Percentiles rank a stretch among this genome's conserved stretches.
These are phyloP conservation scores for Lanius ludovicianus DNA, from an alignment of 2,113 vertebrate species.

Conservation along the genomic window DNA sequence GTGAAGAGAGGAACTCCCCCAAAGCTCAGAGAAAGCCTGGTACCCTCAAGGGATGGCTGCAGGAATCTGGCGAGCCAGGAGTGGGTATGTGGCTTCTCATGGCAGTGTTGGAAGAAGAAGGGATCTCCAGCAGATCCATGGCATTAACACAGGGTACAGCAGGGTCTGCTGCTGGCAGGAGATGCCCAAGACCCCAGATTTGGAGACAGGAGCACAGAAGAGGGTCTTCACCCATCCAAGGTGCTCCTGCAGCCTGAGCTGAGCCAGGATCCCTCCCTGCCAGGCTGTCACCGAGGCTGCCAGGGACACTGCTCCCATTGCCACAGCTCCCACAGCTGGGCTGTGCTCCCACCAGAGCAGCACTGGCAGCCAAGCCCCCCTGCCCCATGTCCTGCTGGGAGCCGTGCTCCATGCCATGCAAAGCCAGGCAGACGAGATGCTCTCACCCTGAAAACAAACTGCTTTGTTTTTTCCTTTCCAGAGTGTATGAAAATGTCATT, in stretches of 20 bases:
- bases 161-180: neutral
- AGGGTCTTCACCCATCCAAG: neutral
- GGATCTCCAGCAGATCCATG: neutral
- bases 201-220: fast-evolving
- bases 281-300: neutral
- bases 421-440: neutral
- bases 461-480: neutral
- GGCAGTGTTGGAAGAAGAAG: neutral
- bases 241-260: neutral
- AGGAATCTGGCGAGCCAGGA: neutral
- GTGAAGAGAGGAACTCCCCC: neutral
- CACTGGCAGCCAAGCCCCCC: neutral
- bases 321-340: neutral
- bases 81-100: fast-evolving
- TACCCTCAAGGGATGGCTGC: fast-evolving
- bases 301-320: neutral
- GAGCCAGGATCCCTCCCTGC: neutral
- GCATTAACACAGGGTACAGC: neutral
- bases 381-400: neutral
- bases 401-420: neutral
- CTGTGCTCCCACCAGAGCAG: neutral
- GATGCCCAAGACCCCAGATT: neutral
- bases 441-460: neutral
- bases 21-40: neutral
- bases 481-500: conserved; percentile 17